Evolutionary conservation across 2,113 vertebrate genomes (phyloP).

Genomic region (Larimichthys polyactis): DNA sequence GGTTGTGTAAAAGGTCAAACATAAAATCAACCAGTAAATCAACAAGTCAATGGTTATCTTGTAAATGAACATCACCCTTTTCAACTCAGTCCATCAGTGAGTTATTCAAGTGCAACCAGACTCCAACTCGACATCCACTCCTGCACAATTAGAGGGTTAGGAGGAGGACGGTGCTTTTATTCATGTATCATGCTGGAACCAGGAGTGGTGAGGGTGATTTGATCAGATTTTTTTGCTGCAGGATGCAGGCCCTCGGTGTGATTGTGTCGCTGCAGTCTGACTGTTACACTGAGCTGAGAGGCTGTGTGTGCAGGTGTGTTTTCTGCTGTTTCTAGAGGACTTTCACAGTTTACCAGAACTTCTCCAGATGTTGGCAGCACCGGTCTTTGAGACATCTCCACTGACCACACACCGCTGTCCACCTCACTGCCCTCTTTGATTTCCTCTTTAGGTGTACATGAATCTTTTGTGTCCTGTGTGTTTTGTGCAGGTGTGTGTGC

Average conservation of each 20-base stretch:
- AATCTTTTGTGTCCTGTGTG: neutral
- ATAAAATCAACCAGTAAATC: neutral
- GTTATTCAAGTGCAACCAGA: constrained; percentile 13
- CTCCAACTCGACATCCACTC: constrained; percentile 12
- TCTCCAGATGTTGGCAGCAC: neutral
- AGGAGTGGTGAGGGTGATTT: neutral
- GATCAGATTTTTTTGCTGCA: constrained; percentile 8
- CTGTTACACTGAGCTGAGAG: neutral
- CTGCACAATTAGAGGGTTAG: constrained; percentile 35
- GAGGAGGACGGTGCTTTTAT: constrained; percentile 1
- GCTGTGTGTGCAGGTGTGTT: neutral
- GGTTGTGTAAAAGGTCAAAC: neutral
- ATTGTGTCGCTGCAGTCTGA: constrained; percentile 18
- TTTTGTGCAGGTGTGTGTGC: neutral
- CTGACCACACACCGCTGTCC: neutral
- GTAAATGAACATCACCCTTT: neutral
- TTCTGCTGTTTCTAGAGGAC: neutral
- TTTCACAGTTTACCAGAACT: neutral
- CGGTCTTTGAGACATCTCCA: neutral
- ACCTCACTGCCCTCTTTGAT: neutral
- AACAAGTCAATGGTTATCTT: neutral
- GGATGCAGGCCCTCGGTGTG: constrained; percentile 4
- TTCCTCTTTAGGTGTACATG: neutral
- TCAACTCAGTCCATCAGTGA: neutral
- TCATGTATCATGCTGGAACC: constrained; percentile 11